phyloP scores from a whole-genome alignment of 2,888 invertebrate species.

The Villa cingulata region DNA sequence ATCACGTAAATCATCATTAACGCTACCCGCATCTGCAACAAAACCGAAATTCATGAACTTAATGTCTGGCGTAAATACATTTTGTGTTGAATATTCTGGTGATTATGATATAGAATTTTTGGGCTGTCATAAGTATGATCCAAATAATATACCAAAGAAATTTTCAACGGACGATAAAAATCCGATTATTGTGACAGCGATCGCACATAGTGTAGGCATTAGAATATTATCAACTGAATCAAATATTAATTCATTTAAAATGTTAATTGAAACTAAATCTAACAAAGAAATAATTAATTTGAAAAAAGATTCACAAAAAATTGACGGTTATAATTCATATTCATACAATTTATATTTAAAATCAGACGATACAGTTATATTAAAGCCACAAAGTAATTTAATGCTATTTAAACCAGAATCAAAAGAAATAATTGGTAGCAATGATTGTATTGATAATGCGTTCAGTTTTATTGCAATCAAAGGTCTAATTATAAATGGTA shows the following conservation, averaged over 20 bases:
- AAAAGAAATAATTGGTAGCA: slow-evolving; percentile 46
- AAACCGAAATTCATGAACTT: slow-evolving; percentile 34
- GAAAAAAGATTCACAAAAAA: slow-evolving; percentile 33
- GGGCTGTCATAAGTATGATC: slow-evolving; percentile 67
- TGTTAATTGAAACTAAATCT: slow-evolving; percentile 22
- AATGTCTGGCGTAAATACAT: slow-evolving; percentile 50
- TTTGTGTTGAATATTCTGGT: slow-evolving; percentile 61
- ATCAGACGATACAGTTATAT: slow-evolving; percentile 33
- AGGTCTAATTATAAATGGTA: slow-evolving; percentile 54
- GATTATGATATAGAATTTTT: slow-evolving; percentile 55
- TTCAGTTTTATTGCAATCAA: slow-evolving; percentile 47
- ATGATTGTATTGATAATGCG: slow-evolving; percentile 53
- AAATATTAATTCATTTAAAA: slow-evolving; percentile 23
- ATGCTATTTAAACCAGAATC: slow-evolving; percentile 56
- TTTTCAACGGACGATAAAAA: slow-evolving; percentile 34
- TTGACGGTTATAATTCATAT: slow-evolving; percentile 35
- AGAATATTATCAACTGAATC: slow-evolving; percentile 37
- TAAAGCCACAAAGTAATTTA: slow-evolving; percentile 55
- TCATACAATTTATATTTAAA: slow-evolving; percentile 32
- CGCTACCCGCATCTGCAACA: not conserved
- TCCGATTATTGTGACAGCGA: slow-evolving; percentile 39
- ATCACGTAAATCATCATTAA: slow-evolving; percentile 18
- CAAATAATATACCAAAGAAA: slow-evolving; percentile 27
- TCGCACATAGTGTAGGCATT: slow-evolving; percentile 42
- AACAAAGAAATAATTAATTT: slow-evolving; percentile 23